Evolutionary conservation across 2,888 invertebrate species (phyloP), one percentile per base, ranked within the genome.

Genomic region (Drosophila engyochracea): DNA sequence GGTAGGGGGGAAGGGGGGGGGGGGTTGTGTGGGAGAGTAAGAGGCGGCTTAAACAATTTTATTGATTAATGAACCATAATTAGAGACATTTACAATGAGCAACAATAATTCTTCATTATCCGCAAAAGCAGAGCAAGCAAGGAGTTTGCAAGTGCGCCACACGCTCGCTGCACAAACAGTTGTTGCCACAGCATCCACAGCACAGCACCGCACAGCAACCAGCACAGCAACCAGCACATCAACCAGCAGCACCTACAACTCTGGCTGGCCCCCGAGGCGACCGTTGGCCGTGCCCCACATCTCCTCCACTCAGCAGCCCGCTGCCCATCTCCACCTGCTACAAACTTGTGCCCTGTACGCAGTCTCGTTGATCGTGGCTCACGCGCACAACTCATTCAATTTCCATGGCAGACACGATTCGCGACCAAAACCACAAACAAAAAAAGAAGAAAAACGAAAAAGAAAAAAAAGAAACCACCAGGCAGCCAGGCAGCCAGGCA

Each of bases 21-120:
- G 19, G 64, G 22, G n/a, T n/a, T 22, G 33, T 31, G 52, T 39
- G 47, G 49, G 30, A 22, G 41, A 33, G 47, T 33, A 51, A 47
- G 51, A 31, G 39, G 74, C 64, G 61, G 68, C 53, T 84, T 89
- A 91, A 91, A 91, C 91, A 92, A 92, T 92, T 92, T 93, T 90
- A 92, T 93, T 93, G 93, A 93, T 93, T 92, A 93, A 93, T 93
- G 93, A 91, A 89, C 91, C 92, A 92, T 93, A 93, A 93, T 93
- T 92, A 93, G 93, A 93, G 92, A 93, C 91, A 88, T 91, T 92
- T 91, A 91, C 90, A 90, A 85, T 90, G 89, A 83, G 86, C 89
- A 79, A 88, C 89, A 90, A 92, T 93, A 93, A 92, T 93, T 93
- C 93, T 93, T 93, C 89, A 91, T 91, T 91, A 91, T 90, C 62